These are phyloP conservation scores for Gryon sp. DNA, from an alignment of 1,140 invertebrate genomes.

Conservation along the genomic window DNA sequence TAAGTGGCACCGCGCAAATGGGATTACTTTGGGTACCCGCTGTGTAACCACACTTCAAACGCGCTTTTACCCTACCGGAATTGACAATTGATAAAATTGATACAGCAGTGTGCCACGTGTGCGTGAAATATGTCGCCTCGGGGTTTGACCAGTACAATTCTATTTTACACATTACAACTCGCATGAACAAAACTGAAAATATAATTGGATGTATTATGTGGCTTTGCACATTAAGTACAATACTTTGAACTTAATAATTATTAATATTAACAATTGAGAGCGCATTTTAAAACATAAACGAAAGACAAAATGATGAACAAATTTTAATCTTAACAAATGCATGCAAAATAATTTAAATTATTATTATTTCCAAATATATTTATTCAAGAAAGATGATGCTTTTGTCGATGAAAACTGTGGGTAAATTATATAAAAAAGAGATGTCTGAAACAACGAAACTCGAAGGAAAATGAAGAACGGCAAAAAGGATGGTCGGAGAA, in stretches of 20 bases:
- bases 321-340: too few species aligned
- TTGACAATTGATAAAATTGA: conserved; percentile 79
- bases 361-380: too few species aligned
- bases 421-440: too few species aligned
- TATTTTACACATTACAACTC: conserved; percentile 41
- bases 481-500: conserved; percentile 62
- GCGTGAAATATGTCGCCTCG: conserved; percentile 67
- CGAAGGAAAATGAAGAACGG: conserved; percentile 51
- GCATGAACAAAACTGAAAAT: conserved; percentile 25
- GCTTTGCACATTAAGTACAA: too few species aligned
- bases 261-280: too few species aligned
- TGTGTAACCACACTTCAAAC: conserved; percentile 74
- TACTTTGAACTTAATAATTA: too few species aligned
- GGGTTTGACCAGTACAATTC: conserved; percentile 61
- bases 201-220: conserved; percentile 35
- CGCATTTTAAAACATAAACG: too few species aligned
- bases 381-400: too few species aligned
- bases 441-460: conserved; percentile 31
- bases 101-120: conserved; percentile 70
- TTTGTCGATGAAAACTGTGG: too few species aligned
- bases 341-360: too few species aligned
- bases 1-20: conserved; percentile 67
- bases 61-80: conserved; percentile 69
- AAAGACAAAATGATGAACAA: too few species aligned
- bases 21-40: conserved; percentile 65